Conservation (phyloP, 2,113 vertebrate genomes). For the Chitala chitala region DNA sequence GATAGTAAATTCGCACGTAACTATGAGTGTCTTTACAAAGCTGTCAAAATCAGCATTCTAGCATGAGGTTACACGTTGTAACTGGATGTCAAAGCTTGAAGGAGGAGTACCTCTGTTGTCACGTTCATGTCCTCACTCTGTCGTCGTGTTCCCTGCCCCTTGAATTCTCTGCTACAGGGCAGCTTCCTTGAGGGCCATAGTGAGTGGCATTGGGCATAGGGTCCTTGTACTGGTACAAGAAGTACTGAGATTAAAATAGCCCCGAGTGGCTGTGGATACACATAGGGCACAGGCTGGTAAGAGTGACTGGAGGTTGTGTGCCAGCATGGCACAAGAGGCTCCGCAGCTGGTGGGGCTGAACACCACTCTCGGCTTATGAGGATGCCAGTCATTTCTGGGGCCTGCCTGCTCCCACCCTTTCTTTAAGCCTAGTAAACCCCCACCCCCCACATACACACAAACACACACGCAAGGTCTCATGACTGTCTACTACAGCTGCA, state of each 20-base stretch:
- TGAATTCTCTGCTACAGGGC: not conserved
- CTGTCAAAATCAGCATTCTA: not conserved
- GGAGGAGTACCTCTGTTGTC: not conserved
- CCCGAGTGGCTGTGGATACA: not conserved
- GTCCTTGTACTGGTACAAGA: not conserved
- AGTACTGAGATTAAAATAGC: constrained; percentile 26
- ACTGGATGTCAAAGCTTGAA: not conserved
- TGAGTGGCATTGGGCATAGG: not conserved
- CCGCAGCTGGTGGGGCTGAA: constrained; percentile 21
- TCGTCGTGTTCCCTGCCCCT: not conserved
- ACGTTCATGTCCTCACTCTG: not conserved
- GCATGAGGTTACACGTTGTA: not conserved
- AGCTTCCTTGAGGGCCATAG: not conserved
- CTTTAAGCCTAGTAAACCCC: not conserved
- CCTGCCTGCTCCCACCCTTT: constrained; percentile 11
- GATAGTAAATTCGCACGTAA: no score
- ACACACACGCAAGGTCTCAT: no score
- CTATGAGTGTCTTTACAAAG: no score
- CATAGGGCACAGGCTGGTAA: not conserved
- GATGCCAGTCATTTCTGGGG: constrained; percentile 24
- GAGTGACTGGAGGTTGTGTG: constrained; percentile 5
- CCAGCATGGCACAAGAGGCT: constrained; percentile 22
- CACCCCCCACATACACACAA: no score
- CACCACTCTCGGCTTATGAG: constrained; percentile 17
- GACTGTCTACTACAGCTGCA: constrained; percentile 24